These are phyloP conservation scores for Orientallactaga sibirica DNA, from an alignment of 2,797 vertebrate genomes.

Conservation along the genomic window DNA sequence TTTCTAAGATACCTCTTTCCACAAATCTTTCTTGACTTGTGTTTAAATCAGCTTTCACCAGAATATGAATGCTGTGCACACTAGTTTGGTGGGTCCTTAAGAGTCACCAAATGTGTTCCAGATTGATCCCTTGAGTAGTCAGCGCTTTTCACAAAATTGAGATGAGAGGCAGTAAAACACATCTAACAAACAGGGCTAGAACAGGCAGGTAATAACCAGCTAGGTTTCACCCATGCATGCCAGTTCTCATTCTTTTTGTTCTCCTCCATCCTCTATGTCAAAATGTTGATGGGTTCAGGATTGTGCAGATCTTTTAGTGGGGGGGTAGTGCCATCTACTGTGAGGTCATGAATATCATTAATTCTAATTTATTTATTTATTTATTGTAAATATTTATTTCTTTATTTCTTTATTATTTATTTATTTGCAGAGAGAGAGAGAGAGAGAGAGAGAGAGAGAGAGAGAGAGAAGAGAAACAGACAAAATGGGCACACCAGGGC, in stretches of 20 bases:
- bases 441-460: too few relatives aligned
- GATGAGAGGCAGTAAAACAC: conserved; percentile 15
- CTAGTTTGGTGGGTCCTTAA: conserved; percentile 30
- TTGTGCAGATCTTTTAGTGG: not conserved
- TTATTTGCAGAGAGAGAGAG: too few relatives aligned
- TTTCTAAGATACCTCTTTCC: not conserved
- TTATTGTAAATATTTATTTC: too few relatives aligned
- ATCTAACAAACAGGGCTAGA: conserved; percentile 14
- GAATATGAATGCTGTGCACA: not conserved
- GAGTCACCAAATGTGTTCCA: not conserved
- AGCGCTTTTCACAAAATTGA: conserved; percentile 40
- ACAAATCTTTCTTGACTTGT: not conserved
- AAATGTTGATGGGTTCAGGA: too few relatives aligned
- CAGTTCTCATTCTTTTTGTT: not conserved
- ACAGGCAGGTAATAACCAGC: not conserved
- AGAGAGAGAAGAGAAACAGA: too few relatives aligned
- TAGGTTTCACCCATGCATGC: not conserved
- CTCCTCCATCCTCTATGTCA: too few relatives aligned
- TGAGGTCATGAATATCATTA: not conserved
- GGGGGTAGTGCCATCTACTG: too few relatives aligned
- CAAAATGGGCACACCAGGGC: too few relatives aligned
- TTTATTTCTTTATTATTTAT: not conserved
- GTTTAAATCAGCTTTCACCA: conserved; percentile 25
- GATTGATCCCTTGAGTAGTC: not conserved
- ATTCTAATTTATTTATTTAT: not conserved